Conservation (phyloP, 2,888 invertebrate genomes). For the Frankliniella fusca region DNA sequence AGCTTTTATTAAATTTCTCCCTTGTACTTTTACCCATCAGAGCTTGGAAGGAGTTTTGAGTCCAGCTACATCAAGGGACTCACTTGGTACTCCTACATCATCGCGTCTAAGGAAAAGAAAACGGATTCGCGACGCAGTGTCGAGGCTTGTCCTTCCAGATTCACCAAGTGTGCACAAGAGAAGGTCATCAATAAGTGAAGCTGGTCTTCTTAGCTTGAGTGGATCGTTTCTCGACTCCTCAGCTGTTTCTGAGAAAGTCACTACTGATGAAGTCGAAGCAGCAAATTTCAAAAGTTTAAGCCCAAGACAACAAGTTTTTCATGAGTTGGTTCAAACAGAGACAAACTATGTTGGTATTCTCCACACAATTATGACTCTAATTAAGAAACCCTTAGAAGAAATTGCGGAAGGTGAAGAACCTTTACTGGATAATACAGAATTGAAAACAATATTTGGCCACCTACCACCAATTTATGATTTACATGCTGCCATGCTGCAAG, state of each 20-base stretch:
- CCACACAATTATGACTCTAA: slow-evolving; percentile 84
- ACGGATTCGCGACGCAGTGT: slow-evolving; percentile 34
- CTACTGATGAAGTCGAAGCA: slow-evolving; percentile 34
- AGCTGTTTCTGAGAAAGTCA: slow-evolving; percentile 34
- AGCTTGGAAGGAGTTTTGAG: slow-evolving; percentile 47
- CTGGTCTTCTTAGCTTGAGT: slow-evolving; percentile 76
- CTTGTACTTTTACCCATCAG: slow-evolving; percentile 45
- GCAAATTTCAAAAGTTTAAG: slow-evolving; percentile 57
- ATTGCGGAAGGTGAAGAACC: slow-evolving; percentile 73
- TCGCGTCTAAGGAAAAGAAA: slow-evolving; percentile 37
- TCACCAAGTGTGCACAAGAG: slow-evolving; percentile 65
- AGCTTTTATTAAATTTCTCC: slow-evolving; percentile 30
- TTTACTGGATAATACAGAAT: slow-evolving; percentile 82
- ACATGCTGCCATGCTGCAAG: slow-evolving; percentile 71
- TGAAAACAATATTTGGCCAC: slow-evolving; percentile 92
- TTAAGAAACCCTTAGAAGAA: slow-evolving; percentile 88
- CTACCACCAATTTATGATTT: slow-evolving; percentile 91
- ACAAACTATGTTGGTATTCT: slow-evolving; percentile 95
- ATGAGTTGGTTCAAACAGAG: slow-evolving; percentile 94
- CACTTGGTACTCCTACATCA: slow-evolving; percentile 33
- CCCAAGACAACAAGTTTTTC: slow-evolving; percentile 75
- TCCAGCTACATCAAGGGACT: slow-evolving; percentile 42
- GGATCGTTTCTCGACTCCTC: slow-evolving; percentile 86
- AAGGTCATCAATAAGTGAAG: slow-evolving; percentile 80
- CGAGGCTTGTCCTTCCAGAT: not conserved